Percentiles rank a stretch among this genome's conserved stretches.
Conservation (phyloP, 35 echinoderm and acorn worm genomes). For the Diadema setosum region DNA sequence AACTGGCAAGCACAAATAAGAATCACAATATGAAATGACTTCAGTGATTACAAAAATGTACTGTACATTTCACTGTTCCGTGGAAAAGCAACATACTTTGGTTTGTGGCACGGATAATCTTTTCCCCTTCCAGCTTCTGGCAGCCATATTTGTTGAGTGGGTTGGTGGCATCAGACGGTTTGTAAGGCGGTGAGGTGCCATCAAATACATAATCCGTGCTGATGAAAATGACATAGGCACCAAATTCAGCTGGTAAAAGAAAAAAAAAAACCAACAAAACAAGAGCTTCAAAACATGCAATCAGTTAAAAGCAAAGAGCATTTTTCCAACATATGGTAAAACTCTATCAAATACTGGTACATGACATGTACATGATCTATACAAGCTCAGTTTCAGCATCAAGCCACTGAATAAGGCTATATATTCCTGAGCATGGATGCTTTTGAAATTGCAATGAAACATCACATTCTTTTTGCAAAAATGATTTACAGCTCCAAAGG, state of each 20-base stretch:
- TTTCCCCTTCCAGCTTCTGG: constrained; percentile 61
- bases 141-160: constrained; percentile 75
- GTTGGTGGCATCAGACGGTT: constrained; percentile 57
- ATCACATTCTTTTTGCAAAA: too few relatives aligned
- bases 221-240: constrained; percentile 53
- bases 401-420: too few relatives aligned
- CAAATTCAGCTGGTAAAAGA: constrained; percentile 8
- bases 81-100: constrained; percentile 21
- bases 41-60: not conserved
- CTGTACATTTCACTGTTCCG: not conserved
- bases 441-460: too few relatives aligned
- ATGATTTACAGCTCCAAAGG: too few relatives aligned
- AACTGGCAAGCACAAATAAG: not conserved
- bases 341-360: not conserved
- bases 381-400: not conserved
- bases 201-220: constrained; percentile 94
- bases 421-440: too few relatives aligned
- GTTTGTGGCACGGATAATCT: not conserved
- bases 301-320: not conserved
- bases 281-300: not conserved
- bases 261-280: not conserved
- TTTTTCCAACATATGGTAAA: not conserved
- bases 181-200: constrained; percentile 75
- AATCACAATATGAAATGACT: not conserved
- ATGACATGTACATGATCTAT: not conserved